Percentiles rank a stretch among this genome's conserved stretches.
These are phyloP conservation scores for Tetramorium bicarinatum DNA, from an alignment of 2,888 invertebrate genomes.

Conservation along the genomic window DNA sequence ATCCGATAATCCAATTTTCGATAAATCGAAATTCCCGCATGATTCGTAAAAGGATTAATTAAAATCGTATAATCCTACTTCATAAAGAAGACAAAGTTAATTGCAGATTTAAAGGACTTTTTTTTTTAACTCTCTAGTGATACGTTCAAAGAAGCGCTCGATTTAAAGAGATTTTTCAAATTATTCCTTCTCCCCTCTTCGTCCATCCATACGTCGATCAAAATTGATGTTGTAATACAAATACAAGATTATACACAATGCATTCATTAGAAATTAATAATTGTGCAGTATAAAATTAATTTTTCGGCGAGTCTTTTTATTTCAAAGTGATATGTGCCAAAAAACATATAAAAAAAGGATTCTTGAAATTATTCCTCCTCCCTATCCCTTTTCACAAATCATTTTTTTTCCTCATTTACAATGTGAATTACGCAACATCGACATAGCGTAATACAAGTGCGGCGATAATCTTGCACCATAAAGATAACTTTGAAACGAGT, in stretches of 20 bases:
- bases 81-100: background rate
- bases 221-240: background rate
- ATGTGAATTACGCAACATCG: no score
- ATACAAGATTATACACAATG: no score
- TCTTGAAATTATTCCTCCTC: background rate
- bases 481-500: background rate
- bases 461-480: background rate
- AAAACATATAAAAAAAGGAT: background rate
- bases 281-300: background rate
- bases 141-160: background rate
- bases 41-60: background rate
- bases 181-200: background rate
- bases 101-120: background rate
- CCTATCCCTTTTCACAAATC: background rate
- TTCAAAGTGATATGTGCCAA: background rate
- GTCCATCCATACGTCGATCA: background rate
- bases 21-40: conserved; percentile 16
- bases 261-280: background rate
- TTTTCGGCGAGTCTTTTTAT: background rate
- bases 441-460: background rate
- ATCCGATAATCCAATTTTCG: background rate
- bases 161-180: background rate
- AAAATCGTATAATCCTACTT: background rate
- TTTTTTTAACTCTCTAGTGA: background rate
- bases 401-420: background rate